Conservation (phyloP, 1,140 invertebrate genomes). For the Saccostrea echinata region DNA sequence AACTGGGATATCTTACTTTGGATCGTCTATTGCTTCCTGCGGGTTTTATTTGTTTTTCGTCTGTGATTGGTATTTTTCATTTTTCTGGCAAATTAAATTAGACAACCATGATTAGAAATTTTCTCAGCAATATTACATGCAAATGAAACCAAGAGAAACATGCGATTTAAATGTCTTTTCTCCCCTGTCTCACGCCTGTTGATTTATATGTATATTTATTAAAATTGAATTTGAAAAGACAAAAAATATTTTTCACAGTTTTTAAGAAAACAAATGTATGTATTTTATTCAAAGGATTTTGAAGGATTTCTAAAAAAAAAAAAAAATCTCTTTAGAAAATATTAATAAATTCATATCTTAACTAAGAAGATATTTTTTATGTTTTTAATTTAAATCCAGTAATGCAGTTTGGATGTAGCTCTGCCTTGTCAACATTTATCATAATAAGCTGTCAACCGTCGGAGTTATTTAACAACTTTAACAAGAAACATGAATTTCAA, state of each 20-base stretch:
- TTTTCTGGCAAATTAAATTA: slow-evolving; percentile 28
- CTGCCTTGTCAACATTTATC: slow-evolving; percentile 5
- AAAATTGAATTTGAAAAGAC: too few species aligned
- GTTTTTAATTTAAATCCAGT: background rate
- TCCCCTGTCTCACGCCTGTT: background rate
- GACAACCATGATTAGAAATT: background rate
- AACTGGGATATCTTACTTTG: slow-evolving; percentile 17
- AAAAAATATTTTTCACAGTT: too few species aligned
- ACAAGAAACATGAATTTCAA: slow-evolving; percentile 34
- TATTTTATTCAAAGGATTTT: background rate
- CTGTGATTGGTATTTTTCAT: background rate
- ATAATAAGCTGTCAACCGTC: background rate
- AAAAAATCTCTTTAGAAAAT: background rate
- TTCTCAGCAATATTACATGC: background rate
- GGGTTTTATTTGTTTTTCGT: slow-evolving; percentile 37
- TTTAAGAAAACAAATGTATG: too few species aligned
- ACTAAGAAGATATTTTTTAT: background rate
- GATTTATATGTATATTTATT: background rate
- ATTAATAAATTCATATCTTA: background rate
- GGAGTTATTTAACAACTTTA: slow-evolving; percentile 19
- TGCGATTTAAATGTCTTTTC: background rate
- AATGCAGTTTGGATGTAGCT: background rate
- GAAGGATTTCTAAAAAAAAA: background rate
- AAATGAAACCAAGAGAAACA: background rate
- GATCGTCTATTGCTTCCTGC: slow-evolving; percentile 26